Conservation (phyloP, 2,797 vertebrate species). For the Siniperca obscura region DNA sequence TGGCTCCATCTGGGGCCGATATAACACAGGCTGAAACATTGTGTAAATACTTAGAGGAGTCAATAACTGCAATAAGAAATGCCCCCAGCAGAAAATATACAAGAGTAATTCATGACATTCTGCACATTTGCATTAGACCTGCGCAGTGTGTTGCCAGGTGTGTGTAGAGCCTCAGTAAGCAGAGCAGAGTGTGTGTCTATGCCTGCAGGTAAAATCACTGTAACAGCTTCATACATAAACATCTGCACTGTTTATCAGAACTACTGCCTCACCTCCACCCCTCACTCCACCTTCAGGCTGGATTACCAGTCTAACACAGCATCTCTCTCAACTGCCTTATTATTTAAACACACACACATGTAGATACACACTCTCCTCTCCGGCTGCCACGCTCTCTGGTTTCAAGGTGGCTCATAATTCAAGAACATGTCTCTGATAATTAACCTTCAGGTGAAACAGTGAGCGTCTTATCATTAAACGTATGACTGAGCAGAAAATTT, state of each 20-base stretch:
- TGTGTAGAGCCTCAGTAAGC: neutral
- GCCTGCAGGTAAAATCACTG: slow-evolving; percentile 45
- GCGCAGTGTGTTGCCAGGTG: neutral
- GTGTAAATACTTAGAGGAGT: neutral
- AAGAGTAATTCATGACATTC: neutral
- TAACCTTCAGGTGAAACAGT: slow-evolving; percentile 58
- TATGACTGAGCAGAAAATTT: slow-evolving; percentile 42
- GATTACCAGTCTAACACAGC: neutral
- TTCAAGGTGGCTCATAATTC: slow-evolving; percentile 56
- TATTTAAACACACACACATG: neutral
- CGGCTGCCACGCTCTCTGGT: slow-evolving; percentile 33
- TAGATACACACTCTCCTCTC: neutral
- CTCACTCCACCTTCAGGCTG: neutral
- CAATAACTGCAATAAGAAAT: neutral
- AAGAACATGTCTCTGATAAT: slow-evolving; percentile 54
- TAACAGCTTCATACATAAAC: slow-evolving; percentile 61
- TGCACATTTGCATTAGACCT: neutral
- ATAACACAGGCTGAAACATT: too few species aligned
- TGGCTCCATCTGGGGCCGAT: neutral
- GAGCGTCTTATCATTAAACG: slow-evolving; percentile 43
- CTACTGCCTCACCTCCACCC: neutral
- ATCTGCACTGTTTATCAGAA: slow-evolving; percentile 47
- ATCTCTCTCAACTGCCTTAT: neutral
- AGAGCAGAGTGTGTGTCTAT: slow-evolving; percentile 17
- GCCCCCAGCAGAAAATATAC: neutral